Percentiles rank a stretch among this genome's conserved stretches.
Conservation (phyloP, 2,797 vertebrate genomes). For the Enteromius mattozi region DNA sequence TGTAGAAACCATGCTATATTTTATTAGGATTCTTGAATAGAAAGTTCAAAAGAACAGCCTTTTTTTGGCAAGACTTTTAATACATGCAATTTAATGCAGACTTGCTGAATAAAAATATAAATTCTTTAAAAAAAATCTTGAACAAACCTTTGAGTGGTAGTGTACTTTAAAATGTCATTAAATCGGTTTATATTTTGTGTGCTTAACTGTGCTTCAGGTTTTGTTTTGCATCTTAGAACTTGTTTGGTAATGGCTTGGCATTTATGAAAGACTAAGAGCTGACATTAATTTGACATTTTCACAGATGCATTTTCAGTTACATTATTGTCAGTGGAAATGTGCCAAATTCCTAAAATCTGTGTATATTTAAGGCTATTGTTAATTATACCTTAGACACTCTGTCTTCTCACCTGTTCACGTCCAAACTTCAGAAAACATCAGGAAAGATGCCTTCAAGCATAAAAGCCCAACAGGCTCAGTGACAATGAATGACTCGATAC, state of each 20-base stretch:
- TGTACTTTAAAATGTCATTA: not conserved
- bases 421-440: not conserved
- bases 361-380: not conserved
- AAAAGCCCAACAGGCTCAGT: constrained; percentile 3
- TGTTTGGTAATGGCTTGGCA: not conserved
- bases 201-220: not conserved
- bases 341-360: not conserved
- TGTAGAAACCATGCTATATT: not conserved
- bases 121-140: not conserved
- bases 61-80: not conserved
- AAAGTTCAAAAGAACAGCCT: not conserved
- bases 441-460: constrained; percentile 1
- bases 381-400: not conserved
- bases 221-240: not conserved
- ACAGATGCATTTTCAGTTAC: not conserved
- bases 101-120: not conserved
- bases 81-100: not conserved
- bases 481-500: constrained; percentile 39
- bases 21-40: not conserved
- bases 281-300: not conserved
- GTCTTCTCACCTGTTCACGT: not conserved
- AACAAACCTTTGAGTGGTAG: not conserved
- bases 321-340: not conserved
- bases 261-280: not conserved
- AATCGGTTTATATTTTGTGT: not conserved